A percentile compares a stretch with the other conserved stretches of the same genome.
These are phyloP conservation scores for Thalassaphorura encarpata DNA, from an alignment of 1,140 invertebrate species.

Conservation along the genomic window DNA sequence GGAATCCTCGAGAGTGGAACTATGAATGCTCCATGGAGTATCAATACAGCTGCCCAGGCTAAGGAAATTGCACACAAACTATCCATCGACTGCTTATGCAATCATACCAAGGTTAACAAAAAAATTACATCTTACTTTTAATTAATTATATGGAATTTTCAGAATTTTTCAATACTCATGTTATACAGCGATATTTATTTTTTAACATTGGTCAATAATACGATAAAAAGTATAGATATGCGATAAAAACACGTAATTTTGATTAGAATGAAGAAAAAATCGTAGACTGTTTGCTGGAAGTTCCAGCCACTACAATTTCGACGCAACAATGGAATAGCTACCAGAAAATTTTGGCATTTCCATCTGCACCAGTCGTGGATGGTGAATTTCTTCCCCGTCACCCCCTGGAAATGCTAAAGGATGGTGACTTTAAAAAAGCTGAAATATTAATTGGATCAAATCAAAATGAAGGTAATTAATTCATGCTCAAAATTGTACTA, in stretches of 20 bases:
- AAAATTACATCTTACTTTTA: not conserved
- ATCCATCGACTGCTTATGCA: conserved; percentile 71
- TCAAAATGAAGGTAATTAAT: conserved; percentile 73
- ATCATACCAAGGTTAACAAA: conserved; percentile 40
- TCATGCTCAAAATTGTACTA: too few species aligned
- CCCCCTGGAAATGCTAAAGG: conserved; percentile 66
- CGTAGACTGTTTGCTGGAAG: conserved; percentile 74
- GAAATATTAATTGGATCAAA: conserved; percentile 80
- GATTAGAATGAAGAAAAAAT: conserved; percentile 4
- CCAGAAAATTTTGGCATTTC: conserved; percentile 73
- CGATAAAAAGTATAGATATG: too few species aligned
- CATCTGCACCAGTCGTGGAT: conserved; percentile 77
- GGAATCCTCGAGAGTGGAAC: conserved; percentile 79
- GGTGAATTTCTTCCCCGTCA: conserved; percentile 72
- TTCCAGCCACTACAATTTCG: conserved; percentile 72
- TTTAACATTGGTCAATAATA: too few species aligned
- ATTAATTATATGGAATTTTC: too few species aligned
- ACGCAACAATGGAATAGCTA: conserved; percentile 85
- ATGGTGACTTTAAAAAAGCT: conserved; percentile 68
- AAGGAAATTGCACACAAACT: conserved; percentile 62
- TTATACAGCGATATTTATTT: too few species aligned
- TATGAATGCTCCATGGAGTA: conserved; percentile 77
- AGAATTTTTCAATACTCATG: too few species aligned
- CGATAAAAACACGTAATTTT: too few species aligned
- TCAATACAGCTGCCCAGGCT: conserved; percentile 69